phyloP scores from a whole-genome alignment of 2,113 vertebrate species.

The Mus spicilegus region DNA sequence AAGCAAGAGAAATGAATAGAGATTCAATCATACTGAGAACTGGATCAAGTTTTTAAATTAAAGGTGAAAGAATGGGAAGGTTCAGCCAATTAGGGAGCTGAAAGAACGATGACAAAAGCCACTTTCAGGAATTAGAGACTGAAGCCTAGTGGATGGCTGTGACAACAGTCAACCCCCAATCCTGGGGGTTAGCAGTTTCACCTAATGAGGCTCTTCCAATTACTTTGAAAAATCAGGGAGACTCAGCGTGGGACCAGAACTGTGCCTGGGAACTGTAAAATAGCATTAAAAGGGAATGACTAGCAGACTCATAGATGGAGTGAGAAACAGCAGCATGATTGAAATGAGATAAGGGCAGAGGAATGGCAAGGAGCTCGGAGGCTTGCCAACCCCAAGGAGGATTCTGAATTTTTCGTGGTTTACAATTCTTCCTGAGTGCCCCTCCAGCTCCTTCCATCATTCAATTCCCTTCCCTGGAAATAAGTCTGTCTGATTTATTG shows the following conservation, averaged over 20 bases:
- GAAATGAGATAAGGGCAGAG: not conserved
- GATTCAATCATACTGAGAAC: not conserved
- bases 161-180: not conserved
- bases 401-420: not conserved
- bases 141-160: not conserved
- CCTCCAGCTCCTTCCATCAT: not conserved
- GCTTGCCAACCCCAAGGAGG: not conserved
- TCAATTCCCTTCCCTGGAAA: not conserved
- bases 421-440: not conserved
- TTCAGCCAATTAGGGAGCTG: not conserved
- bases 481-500: not conserved
- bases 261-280: not conserved
- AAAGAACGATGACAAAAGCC: conserved; percentile 32
- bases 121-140: conserved; percentile 29
- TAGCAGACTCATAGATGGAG: not conserved
- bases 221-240: conserved; percentile 12
- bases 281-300: not conserved
- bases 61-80: not conserved
- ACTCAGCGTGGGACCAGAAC: not conserved
- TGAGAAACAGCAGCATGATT: not conserved
- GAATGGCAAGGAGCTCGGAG: not conserved
- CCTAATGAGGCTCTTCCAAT: conserved; percentile 33
- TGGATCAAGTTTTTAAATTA: conserved; percentile 28
- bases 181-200: not conserved
- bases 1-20: not conserved